A percentile compares a stretch with the other conserved stretches of the same genome.
These are phyloP conservation scores for Pollachius pollachius DNA, from an alignment of 2,113 vertebrate genomes.

Conservation along the genomic window DNA sequence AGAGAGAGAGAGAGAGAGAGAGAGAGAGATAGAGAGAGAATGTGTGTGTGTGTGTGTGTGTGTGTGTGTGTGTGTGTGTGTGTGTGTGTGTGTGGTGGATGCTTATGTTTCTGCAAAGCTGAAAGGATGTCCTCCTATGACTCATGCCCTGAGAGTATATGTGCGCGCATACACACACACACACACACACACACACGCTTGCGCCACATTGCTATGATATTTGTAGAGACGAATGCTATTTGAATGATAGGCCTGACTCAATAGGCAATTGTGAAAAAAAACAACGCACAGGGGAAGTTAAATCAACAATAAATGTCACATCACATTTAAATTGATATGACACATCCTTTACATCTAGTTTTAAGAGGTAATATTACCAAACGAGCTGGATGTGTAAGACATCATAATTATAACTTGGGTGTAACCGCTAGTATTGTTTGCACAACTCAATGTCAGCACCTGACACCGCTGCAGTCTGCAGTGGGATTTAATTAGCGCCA, in stretches of 20 bases:
- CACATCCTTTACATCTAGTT: too few species aligned
- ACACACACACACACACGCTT: slow-evolving; percentile 7
- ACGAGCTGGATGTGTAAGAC: too few species aligned
- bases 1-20: neutral
- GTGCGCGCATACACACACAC: slow-evolving; percentile 8
- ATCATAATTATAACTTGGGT: too few species aligned
- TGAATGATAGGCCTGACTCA: neutral
- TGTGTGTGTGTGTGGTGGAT: slow-evolving; percentile 26
- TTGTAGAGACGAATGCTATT: slow-evolving; percentile 19
- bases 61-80: slow-evolving; percentile 1
- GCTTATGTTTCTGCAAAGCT: slow-evolving; percentile 53
- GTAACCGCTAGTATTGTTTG: too few species aligned
- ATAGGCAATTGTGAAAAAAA: neutral
- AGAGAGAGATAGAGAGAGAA: too few species aligned
- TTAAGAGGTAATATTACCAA: too few species aligned
- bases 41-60: slow-evolving; percentile 6
- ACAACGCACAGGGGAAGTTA: too few species aligned
- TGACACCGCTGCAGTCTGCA: too few species aligned
- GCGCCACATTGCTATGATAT: slow-evolving; percentile 26
- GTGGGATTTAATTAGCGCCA: too few species aligned
- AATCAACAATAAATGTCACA: too few species aligned
- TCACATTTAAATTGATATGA: too few species aligned
- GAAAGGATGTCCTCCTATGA: slow-evolving; percentile 53
- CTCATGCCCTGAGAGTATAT: slow-evolving; percentile 46
- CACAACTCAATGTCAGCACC: too few species aligned